Base-by-base conservation (phyloP, 2,888 invertebrate genomes). In the Polyommatus iphigenia region DNA sequence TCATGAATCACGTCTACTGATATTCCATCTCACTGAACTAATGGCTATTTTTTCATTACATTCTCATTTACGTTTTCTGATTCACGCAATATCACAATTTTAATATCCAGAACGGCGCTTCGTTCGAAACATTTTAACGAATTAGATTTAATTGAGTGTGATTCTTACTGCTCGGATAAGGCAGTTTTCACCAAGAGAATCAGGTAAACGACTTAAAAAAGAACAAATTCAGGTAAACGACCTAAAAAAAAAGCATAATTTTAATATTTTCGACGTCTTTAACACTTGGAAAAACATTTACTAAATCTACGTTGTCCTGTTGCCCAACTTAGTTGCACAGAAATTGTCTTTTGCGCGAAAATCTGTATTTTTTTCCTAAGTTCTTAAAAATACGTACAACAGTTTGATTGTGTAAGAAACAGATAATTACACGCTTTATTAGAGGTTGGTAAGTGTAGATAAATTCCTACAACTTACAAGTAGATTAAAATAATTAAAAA, bases 51-150 rank as follows among this genome's bases (percentile, higher is more conserved):
- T 89, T 88, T 87, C 86, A 85, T 84, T 85, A 85, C 85, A 82
- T 85, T 84, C 86, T 89, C 89, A 90, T 91, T 91, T 90, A 83
- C 88, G 81, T 86, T 79, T 84, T 46, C 85, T 89, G 91, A 91
- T 91, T 91, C 90, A 91, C 90, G 84, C 87, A 85, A 90, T 90
- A 87, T 85, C 85, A 89, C 86, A 88, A 87, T 88, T 88, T 88
- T 86, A 85, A 84, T 86, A 85, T 86, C 81, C 80, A 77, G 73
- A 78, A 59, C 46, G 62, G 79, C 78, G 76, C 7, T 72, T 75
- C 18, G 50, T 54, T 75, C 50, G 8, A 72, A 72, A 72, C 36
- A 72, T 4, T 72, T 72, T 15, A 18, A n/a, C 15, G 36, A 71
- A 36, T 41, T 10, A 41, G 4, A 36, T 41, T 72, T 72, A 71